phyloP scores from a whole-genome alignment of 2,113 vertebrate genomes.

The Dipodomys merriami region DNA sequence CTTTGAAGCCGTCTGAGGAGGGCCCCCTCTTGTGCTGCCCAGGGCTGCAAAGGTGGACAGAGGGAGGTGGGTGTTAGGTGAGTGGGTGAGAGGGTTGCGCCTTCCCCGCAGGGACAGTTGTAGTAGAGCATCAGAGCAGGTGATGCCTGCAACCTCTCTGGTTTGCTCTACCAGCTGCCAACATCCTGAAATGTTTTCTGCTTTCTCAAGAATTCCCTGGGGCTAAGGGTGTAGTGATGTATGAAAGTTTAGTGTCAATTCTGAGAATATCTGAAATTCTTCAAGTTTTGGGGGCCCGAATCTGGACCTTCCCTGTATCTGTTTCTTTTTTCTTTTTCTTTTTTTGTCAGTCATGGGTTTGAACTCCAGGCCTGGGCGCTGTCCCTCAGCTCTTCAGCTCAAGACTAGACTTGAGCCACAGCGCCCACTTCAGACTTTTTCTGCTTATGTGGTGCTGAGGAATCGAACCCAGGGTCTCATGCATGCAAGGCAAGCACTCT shows the following conservation, averaged over 20 bases:
- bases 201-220: neutral
- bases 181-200: accelerated
- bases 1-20: slow-evolving; percentile 29
- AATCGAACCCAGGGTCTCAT: too few relatives aligned
- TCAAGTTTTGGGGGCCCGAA: neutral
- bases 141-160: too few relatives aligned
- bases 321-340: too few relatives aligned
- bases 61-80: slow-evolving; percentile 25
- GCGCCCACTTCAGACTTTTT: too few relatives aligned
- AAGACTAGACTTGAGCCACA: too few relatives aligned
- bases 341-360: too few relatives aligned
- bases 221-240: neutral
- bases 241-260: neutral
- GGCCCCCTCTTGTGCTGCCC: slow-evolving; percentile 20
- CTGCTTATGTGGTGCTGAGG: too few relatives aligned
- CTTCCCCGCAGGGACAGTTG: accelerated
- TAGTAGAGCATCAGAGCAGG: accelerated
- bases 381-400: too few relatives aligned
- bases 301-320: neutral
- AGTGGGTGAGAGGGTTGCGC: neutral
- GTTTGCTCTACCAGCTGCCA: neutral
- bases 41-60: slow-evolving; percentile 80
- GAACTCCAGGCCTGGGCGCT: too few relatives aligned
- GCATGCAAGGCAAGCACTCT: too few relatives aligned
- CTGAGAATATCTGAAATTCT: neutral